Base-by-base conservation (phyloP, 1,140 invertebrate genomes). In the Zaprionus tsacasi region DNA sequence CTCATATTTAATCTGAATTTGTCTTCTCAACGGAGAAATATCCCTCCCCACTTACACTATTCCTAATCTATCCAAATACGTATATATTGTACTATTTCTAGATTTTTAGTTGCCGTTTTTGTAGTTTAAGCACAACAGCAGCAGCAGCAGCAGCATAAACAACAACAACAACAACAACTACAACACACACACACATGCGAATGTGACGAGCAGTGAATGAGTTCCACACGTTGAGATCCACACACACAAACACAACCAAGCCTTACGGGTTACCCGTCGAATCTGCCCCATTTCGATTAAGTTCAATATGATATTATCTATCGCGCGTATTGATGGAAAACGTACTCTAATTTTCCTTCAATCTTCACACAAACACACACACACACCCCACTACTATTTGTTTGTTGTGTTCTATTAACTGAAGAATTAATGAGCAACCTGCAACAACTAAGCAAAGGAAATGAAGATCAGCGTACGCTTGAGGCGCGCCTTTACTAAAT, bases 61-160 rank as follows among this genome's bases (percentile, higher is more conserved):
- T 10, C 65, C 79, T 80, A 85, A 85, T 50, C 79, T 72, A 81
- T 79, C 40, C 78, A 78, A 63, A 70, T 45, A 15, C 40, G 40
- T 70, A 67, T 48, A 74, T 81, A 78, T 85, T 85, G 67, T 85
- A 85, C 78, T 85, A 70, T 78, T 85, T 85, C 78, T 85, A 85
- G 81, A 85, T 85, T 85, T 78, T 85, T 85, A 85, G 79, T 82
- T 81, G 55, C 15, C 50, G 68, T 70, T 64, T 57, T 25, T 13
- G 27, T 64, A 63, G 59, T 70, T 75, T 65, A 70, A 59, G 59
- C 72, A 70, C 27, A 54, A 66, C 30, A 65, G 35, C 60, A 65
- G 65, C 52, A 65, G 64, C 33, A 56, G 58, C 21, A 72, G 55
- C 45, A 43, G 40, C 13, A 59, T n/a, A n/a, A n/a, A n/a, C n/a